A percentile compares a stretch with the other conserved stretches of the same genome.
Evolutionary conservation across 2,113 vertebrate species (phyloP).

Genomic region (Micromys minutus): DNA sequence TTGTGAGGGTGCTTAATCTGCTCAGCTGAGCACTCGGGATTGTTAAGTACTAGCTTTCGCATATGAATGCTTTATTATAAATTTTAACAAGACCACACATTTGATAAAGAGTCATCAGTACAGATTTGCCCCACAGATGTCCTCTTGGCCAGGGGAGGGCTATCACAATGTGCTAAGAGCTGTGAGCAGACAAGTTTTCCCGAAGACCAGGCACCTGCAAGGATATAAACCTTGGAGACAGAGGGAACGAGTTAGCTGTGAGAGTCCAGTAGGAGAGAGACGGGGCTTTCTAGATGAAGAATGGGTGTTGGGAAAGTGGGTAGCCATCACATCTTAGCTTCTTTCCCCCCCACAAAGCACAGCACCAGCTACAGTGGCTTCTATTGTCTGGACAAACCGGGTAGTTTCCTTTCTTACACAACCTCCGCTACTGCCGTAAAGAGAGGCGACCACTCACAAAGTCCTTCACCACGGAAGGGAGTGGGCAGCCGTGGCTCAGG

Average conservation of each 20-base stretch:
- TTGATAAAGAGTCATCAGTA: neutral
- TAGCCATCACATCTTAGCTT: constrained; percentile 40
- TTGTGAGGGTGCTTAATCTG: neutral
- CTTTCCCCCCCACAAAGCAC: constrained; percentile 29
- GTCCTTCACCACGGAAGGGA: constrained; percentile 75
- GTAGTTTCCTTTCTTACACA: constrained; percentile 79
- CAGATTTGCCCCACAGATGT: neutral
- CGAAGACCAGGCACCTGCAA: neutral
- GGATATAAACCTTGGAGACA: neutral
- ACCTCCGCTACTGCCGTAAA: constrained; percentile 81
- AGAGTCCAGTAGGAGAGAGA: neutral
- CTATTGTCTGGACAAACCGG: constrained; percentile 74
- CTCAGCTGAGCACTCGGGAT: neutral
- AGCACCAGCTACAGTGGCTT: constrained; percentile 16
- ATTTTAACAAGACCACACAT: neutral
- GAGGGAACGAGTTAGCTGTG: neutral
- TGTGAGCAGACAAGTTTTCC: neutral
- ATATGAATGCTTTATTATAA: neutral
- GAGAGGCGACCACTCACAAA: constrained; percentile 83
- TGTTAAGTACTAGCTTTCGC: neutral
- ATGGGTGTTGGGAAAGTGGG: neutral
- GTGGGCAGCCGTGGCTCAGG: constrained; percentile 71
- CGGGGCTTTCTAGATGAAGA: neutral
- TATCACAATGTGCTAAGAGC: neutral
- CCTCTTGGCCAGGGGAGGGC: neutral